These are phyloP conservation scores for Corvus hawaiiensis DNA, from an alignment of 2,113 vertebrate species.

Conservation along the genomic window DNA sequence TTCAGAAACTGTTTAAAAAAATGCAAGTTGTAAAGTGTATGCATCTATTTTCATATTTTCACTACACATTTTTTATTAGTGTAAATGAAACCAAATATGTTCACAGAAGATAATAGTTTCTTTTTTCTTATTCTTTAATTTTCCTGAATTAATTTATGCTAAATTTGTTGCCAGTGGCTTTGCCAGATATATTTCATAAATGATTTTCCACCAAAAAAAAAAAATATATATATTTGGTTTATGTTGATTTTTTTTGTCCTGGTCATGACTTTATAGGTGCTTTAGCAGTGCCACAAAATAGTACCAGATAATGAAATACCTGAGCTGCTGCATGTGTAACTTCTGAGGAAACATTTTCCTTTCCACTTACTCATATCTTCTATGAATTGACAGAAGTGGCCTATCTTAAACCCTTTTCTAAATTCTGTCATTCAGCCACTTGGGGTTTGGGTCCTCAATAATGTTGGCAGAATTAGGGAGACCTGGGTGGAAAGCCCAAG, in stretches of 20 bases:
- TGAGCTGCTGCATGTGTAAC: neutral
- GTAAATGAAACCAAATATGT: neutral
- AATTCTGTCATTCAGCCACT: neutral
- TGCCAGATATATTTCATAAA: constrained; percentile 6
- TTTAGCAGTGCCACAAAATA: neutral
- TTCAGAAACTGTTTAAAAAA: neutral
- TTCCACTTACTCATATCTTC: neutral
- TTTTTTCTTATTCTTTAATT: neutral
- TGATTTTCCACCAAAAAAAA: neutral
- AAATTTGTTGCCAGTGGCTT: neutral
- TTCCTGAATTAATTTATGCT: constrained; percentile 5
- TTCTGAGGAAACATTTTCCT: neutral
- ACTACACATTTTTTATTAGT: neutral
- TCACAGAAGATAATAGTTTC: neutral
- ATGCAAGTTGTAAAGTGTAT: neutral
- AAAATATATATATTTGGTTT: neutral
- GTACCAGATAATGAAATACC: neutral
- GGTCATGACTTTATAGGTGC: neutral
- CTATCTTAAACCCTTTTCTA: neutral
- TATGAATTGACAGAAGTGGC: neutral
- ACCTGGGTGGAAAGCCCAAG: neutral
- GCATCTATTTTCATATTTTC: neutral
- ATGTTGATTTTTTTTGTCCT: neutral
- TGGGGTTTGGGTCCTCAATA: neutral
- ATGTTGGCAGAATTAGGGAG: neutral